Base-by-base conservation (phyloP, 1,140 invertebrate genomes). In the Drosophila triauraria region DNA sequence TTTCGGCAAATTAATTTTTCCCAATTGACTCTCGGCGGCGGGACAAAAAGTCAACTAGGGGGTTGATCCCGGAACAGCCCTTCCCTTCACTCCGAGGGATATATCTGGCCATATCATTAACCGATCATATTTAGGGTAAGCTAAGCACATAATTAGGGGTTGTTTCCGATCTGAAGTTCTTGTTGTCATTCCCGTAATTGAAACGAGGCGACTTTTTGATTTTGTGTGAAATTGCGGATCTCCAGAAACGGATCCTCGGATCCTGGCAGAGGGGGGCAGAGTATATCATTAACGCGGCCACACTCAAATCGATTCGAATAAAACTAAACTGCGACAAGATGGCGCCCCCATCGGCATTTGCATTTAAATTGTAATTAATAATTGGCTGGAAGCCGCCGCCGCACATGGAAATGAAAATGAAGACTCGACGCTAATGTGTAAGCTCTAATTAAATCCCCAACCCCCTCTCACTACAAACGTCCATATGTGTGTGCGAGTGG, bases 1-100 rank as follows among this genome's bases (percentile, higher is more conserved):
- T 81, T 81, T 72, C 80, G 80, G 75, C 68, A 91, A 91, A 91
- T 91, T 91, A 91, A 87, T 84, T 87, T 91, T 87, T 87, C 84
- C 82, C 88, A 91, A 91, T 91, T 91, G 88, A 91, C 88, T 91
- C 79, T 83, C 60, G 43, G 48, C 60, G 38, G 48, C 50, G 44
- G 69, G 61, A 70, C 54, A 65, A 80, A 83, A 86, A 81, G 82
- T 75, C 82, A 82, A 82, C 62, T 48, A 60, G 69, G 64, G 84
- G 84, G 80, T 87, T 83, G 75, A 71, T 62, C 76, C 35, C 42
- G 25, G 25, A 51, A 47, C 79, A 75, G 60, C 59, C 42, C 44
- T 35, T 42, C 57, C 2, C 50, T 46, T 35, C 40, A 62, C 35
- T 47, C 27, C 56, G 58, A 59, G 46, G 42, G 58, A 63, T 63